Base-by-base conservation (phyloP, 2,797 vertebrate species). In the Tapirus indicus region DNA sequence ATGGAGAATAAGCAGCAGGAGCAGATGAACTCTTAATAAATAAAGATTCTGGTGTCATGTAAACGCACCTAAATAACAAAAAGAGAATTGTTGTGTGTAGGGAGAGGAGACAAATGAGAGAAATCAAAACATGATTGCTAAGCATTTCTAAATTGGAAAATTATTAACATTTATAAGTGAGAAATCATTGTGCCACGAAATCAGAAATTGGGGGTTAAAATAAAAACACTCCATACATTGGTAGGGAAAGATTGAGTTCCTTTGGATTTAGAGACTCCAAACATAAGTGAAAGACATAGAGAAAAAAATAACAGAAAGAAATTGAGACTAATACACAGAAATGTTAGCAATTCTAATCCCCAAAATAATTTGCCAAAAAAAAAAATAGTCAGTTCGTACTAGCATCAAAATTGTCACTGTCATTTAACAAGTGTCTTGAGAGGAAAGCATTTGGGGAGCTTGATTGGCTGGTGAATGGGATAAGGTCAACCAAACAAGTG, bases 1-100 rank as follows among this genome's bases (percentile, higher is more conserved):
- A 78, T 0, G 1, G 94, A 85, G 72, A 95, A 97, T 94, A 97
- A 97, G 88, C 66, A 96, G 91, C 92, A 94, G 93, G 69, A 96
- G 54, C 69, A 92, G 74, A 97, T 96, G 97, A 98, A 97, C 96
- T 94, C 56, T 94, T 96, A 44, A 97, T 97, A 84, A 97, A 87
- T 27, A 62, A 75, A 95, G 23, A 92, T 78, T 94, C 96, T 54
- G 49, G n/a, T 97, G 72, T 97, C 97, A 92, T 77, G 69, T 64
- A 98, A 98, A 98, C 80, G 87, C 86, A 58, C 9, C 2, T 1
- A 96, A 97, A 80, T 88, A 95, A 92, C 77, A 93, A 79, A 95
- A 92, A 35, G 38, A 91, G 44, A 93, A 92, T 96, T 64, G 0
- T 0, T 84, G 6, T 16, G 23, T 32, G 21, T 84, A 9, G 32